A percentile compares a stretch with the other conserved stretches of the same genome.
Evolutionary conservation across 2,888 invertebrate genomes (phyloP).

Genomic region (Corythucha ciliata): DNA sequence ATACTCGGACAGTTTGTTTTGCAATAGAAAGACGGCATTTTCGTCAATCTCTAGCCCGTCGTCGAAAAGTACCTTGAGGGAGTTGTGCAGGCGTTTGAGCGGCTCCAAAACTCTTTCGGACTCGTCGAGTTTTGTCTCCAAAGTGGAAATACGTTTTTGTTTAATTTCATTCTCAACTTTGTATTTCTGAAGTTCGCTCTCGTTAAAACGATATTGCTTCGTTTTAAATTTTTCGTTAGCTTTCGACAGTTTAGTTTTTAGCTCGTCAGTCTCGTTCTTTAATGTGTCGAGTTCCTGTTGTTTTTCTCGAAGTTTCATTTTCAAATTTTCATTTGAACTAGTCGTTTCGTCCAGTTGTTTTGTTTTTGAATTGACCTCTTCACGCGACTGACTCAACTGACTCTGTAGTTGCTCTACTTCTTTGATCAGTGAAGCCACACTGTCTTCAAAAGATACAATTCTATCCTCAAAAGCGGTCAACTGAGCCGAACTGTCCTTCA

Average conservation of each 20-base stretch:
- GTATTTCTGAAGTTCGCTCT: background rate
- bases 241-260: background rate
- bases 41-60: no score
- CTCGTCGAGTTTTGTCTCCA: conserved; percentile 1
- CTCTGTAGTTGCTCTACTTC: conserved; percentile 15
- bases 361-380: background rate
- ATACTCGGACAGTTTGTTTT: no score
- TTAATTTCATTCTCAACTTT: background rate
- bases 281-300: conserved; percentile 8
- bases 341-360: conserved; percentile 27
- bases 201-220: background rate
- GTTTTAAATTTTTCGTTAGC: conserved; percentile 7
- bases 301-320: conserved; percentile 33
- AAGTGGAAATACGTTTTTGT: background rate
- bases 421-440: background rate
- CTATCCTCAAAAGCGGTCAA: background rate
- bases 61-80: no score
- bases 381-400: conserved; percentile 1
- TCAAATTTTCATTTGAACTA: conserved; percentile 41
- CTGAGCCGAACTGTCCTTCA: background rate
- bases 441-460: background rate
- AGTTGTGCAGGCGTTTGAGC: no score
- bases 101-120: no score
- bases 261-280: conserved; percentile 12
- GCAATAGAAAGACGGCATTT: no score